Percentiles rank a stretch among this genome's conserved stretches.
Evolutionary conservation across 2,888 invertebrate genomes (phyloP).

Genomic region (Amblyjoppa proteus): DNA sequence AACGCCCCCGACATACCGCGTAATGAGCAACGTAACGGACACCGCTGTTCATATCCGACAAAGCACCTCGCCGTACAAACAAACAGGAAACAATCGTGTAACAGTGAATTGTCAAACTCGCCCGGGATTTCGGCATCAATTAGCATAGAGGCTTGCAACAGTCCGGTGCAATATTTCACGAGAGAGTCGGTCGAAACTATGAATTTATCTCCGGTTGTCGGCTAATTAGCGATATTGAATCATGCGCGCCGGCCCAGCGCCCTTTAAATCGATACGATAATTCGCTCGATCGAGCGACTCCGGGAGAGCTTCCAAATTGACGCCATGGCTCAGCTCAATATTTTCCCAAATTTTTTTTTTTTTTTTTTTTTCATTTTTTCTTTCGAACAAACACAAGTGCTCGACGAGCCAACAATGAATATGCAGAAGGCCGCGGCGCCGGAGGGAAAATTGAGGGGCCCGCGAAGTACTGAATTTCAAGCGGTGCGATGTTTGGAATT

Average conservation of each 20-base stretch:
- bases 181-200: background rate
- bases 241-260: background rate
- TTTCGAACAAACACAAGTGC: background rate
- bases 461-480: constrained; percentile 19
- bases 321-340: background rate
- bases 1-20: background rate
- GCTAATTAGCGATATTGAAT: constrained; percentile 9
- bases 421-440: background rate
- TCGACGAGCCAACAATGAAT: background rate
- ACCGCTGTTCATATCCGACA: background rate
- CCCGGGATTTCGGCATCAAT: background rate
- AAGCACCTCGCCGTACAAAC: background rate
- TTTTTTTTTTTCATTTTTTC: background rate
- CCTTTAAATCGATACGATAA: background rate
- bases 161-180: constrained; percentile 4
- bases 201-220: background rate
- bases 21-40: background rate
- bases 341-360: background rate
- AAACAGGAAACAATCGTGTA: background rate
- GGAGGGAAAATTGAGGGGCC: background rate
- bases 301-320: background rate
- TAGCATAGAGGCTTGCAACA: constrained; percentile 2
- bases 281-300: background rate
- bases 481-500: background rate
- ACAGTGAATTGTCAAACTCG: background rate